phyloP scores from a whole-genome alignment of 2,888 invertebrate species.

The Nephrotoma appendiculata region DNA sequence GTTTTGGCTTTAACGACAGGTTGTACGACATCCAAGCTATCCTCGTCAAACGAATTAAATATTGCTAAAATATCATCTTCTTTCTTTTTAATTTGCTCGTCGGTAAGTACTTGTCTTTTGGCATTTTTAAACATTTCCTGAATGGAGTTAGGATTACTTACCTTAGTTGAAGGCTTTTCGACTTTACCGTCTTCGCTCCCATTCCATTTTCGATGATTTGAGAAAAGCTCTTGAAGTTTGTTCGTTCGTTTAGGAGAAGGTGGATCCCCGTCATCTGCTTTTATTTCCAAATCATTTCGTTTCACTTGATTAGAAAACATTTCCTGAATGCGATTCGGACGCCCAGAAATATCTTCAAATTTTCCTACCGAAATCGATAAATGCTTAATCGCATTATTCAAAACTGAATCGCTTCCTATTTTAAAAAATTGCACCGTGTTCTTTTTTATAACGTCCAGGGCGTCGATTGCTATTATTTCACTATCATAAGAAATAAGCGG shows the following conservation, averaged over 20 bases:
- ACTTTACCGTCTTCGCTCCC: not conserved
- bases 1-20: not conserved
- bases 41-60: not conserved
- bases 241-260: not conserved
- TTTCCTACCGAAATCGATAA: conserved; percentile 67
- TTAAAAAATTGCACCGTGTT: conserved; percentile 32
- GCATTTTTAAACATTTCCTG: not conserved
- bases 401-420: conserved; percentile 19
- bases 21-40: not conserved
- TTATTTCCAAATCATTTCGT: conserved; percentile 12
- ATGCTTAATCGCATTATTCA: conserved; percentile 45
- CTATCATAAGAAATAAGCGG: conserved; percentile 43
- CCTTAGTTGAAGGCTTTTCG: not conserved
- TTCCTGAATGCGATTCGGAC: conserved; percentile 39
- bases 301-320: conserved; percentile 38
- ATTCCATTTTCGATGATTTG: not conserved
- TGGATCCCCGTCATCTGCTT: not conserved
- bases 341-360: conserved; percentile 42
- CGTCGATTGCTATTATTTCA: conserved; percentile 48
- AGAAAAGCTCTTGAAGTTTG: not conserved
- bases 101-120: not conserved
- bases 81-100: not conserved
- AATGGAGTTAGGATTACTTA: not conserved
- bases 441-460: conserved; percentile 52
- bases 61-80: not conserved